Evolutionary conservation across 2,113 vertebrate genomes (phyloP).

Genomic region (Ceratotherium simum): DNA sequence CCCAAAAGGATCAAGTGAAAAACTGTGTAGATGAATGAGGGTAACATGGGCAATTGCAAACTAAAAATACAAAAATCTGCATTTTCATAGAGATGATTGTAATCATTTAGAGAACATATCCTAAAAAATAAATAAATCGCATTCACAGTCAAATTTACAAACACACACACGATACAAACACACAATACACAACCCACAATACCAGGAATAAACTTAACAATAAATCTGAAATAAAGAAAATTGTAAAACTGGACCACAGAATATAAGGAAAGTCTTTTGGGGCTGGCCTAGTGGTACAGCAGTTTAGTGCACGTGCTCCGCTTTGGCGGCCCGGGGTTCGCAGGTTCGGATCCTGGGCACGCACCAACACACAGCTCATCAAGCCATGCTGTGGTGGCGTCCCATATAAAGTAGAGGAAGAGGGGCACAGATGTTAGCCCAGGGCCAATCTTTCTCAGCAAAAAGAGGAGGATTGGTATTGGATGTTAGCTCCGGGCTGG

Average conservation of each 20-base stretch:
- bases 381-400: too few relatives aligned
- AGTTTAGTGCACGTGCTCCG: too few relatives aligned
- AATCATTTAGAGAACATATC: not conserved
- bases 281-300: too few relatives aligned
- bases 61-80: not conserved
- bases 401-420: too few relatives aligned
- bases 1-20: not conserved
- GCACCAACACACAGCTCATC: too few relatives aligned
- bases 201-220: not conserved
- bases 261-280: too few relatives aligned
- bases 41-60: accelerated
- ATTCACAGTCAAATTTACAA: not conserved
- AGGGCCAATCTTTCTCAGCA: too few relatives aligned
- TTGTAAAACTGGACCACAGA: not conserved
- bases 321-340: too few relatives aligned
- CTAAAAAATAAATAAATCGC: not conserved
- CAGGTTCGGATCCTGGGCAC: too few relatives aligned
- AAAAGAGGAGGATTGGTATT: too few relatives aligned
- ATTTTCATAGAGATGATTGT: not conserved
- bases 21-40: not conserved
- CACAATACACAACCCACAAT: not conserved
- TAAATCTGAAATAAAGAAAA: not conserved
- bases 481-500: too few relatives aligned
- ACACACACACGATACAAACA: not conserved
- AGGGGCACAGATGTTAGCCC: too few relatives aligned